These are phyloP conservation scores for Manis pentadactyla DNA, from an alignment of 2,797 vertebrate species.

Conservation along the genomic window DNA sequence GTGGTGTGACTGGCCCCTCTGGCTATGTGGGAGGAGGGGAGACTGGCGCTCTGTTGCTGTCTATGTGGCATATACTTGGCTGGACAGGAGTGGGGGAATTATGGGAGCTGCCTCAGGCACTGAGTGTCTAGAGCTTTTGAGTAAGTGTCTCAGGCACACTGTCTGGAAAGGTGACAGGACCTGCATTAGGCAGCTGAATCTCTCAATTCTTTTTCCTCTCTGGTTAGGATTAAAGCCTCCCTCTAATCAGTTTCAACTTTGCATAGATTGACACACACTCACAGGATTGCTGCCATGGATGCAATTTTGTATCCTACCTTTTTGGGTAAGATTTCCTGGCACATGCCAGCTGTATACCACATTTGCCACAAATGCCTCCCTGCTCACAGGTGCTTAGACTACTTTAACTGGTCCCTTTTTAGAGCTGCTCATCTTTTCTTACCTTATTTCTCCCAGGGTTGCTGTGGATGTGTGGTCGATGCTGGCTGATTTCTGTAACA, in stretches of 20 bases:
- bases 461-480: slow-evolving; percentile 95
- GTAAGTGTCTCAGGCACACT: slow-evolving; percentile 68
- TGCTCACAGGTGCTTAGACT: slow-evolving; percentile 79
- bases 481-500: slow-evolving; percentile 96
- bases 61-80: slow-evolving; percentile 67
- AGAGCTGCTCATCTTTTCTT: slow-evolving; percentile 82
- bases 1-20: not conserved
- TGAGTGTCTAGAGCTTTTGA: slow-evolving; percentile 62
- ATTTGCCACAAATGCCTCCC: slow-evolving; percentile 80
- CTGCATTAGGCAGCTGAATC: slow-evolving; percentile 52
- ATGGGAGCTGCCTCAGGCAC: slow-evolving; percentile 62
- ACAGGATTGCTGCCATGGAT: slow-evolving; percentile 43
- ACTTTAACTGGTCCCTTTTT: slow-evolving; percentile 81
- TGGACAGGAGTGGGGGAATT: slow-evolving; percentile 42
- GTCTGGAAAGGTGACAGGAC: slow-evolving; percentile 33
- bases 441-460: slow-evolving; percentile 87
- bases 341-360: not conserved
- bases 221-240: slow-evolving; percentile 67
- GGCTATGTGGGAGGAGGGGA: not conserved
- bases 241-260: slow-evolving; percentile 65
- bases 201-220: slow-evolving; percentile 74
- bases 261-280: not conserved
- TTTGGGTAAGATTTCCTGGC: slow-evolving; percentile 64
- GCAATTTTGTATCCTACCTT: slow-evolving; percentile 40
- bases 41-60: slow-evolving; percentile 39